Evolutionary conservation across 2,888 invertebrate species (phyloP).

Genomic region (Cerastis rubricosa): DNA sequence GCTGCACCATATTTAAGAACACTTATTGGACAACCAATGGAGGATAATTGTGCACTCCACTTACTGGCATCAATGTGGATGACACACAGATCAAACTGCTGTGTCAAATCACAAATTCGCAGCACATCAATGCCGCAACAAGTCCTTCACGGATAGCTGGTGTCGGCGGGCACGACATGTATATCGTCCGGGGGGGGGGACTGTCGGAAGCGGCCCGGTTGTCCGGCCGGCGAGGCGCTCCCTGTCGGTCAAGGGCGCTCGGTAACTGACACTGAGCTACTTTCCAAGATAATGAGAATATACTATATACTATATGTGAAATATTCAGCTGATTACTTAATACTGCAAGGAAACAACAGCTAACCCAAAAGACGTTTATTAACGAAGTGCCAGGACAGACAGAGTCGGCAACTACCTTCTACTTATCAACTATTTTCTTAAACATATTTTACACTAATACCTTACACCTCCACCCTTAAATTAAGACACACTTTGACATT

Average conservation of each 20-base stretch:
- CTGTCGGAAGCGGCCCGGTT: constrained; percentile 37
- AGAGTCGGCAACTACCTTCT: no score
- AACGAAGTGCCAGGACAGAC: no score
- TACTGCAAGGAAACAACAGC: no score
- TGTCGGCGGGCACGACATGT: constrained; percentile 48
- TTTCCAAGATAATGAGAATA: constrained; percentile 44
- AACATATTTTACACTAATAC: no score
- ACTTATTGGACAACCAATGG: background rate
- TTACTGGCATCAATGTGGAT: background rate
- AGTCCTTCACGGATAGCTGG: constrained; percentile 46
- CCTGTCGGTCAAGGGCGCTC: constrained; percentile 62
- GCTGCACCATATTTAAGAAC: background rate
- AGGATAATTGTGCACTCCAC: background rate
- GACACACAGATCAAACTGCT: background rate
- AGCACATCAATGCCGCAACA: constrained; percentile 51
- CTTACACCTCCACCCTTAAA: no score
- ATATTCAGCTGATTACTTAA: no score
- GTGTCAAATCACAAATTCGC: constrained; percentile 1
- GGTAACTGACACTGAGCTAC: constrained; percentile 45
- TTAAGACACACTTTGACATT: no score
- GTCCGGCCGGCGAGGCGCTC: constrained; percentile 46
- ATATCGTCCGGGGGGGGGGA: constrained; percentile 25
- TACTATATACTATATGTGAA: no score
- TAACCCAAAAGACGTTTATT: no score
- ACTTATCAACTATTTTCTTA: no score